These are phyloP conservation scores for Lucilia cuprina DNA, from an alignment of 1,140 invertebrate genomes.

Conservation along the genomic window DNA sequence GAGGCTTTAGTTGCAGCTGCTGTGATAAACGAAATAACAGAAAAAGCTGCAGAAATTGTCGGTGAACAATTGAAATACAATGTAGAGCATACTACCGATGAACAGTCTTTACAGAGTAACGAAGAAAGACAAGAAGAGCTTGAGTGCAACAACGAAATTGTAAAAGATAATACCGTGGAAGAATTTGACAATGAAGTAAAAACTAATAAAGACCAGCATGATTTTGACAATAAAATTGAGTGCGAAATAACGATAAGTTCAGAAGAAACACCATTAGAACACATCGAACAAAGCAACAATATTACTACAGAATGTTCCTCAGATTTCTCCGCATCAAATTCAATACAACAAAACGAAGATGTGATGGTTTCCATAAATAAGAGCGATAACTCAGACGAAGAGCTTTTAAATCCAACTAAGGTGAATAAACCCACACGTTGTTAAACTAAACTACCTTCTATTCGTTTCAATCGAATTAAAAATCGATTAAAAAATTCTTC, in stretches of 20 bases:
- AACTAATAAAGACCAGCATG: not conserved
- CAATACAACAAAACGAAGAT: not conserved
- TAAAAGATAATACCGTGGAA: not conserved
- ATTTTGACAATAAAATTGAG: not conserved
- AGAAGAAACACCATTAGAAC: not conserved
- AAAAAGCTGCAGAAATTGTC: slow-evolving; percentile 33
- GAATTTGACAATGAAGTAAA: not conserved
- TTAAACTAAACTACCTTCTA: slow-evolving; percentile 12
- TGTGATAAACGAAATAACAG: slow-evolving; percentile 26
- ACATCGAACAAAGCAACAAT: not conserved
- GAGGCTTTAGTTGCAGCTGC: slow-evolving; percentile 5
- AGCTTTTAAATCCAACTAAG: not conserved
- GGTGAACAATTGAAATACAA: not conserved
- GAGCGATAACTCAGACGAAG: not conserved
- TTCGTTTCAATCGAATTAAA: slow-evolving; percentile 22
- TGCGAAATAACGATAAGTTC: not conserved
- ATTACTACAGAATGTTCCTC: not conserved
- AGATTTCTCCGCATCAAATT: not conserved
- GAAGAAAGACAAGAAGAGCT: not conserved
- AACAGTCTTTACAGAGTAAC: not conserved
- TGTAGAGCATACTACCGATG: not conserved
- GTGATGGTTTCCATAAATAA: not conserved
- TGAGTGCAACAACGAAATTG: slow-evolving; percentile 10
- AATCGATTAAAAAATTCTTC: not conserved
- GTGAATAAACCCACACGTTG: slow-evolving; percentile 19